Evolutionary conservation across 2,888 invertebrate species (phyloP), one percentile per base, ranked within the genome.

Genomic region (Willowsia nigromaculata): DNA sequence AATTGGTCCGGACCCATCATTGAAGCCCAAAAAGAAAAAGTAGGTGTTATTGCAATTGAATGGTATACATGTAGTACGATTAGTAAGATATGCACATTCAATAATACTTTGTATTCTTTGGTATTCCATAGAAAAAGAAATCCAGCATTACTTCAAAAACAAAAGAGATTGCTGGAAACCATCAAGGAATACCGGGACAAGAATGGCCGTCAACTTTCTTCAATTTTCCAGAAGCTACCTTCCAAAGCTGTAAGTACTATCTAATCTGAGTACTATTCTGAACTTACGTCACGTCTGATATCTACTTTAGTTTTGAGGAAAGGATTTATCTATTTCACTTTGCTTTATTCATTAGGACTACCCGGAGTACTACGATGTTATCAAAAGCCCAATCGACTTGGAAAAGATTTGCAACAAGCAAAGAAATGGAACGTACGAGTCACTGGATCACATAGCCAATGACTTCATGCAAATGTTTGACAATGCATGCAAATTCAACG

Each of bases 351-450:
- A 6, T 37, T 94, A 96, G 94, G 97, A 99, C 93, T 99, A 99
- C 94, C 99, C 99, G 0, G 98, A 98, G 93, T 99, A 99, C 94
- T 99, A 99, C 93, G 98, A 99, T 93, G 96, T 99, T 0, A 99
- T 99, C 85, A 98, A 98, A 93, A 97, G 97, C 92, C 99, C 99
- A 0, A 98, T 99, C 93, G 99, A 99, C 94, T 96, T 99, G 96
- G 98, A 98, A 93, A 96, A 96, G 93, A 98, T 99, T 89, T 96
- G 97, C 0, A 97, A 97, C 85, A 97, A 97, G 93, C 94, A 98
- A 40, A 97, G 97, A 94, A 96, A 96, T 90, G 95, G 95, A 88
- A 93, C 94, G 82, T 99, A 99, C 93, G 96, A 96, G 76, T 96
- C 95, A 25, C 95, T 99, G 30, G 98, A 98, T 92, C 98, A 98